A percentile compares a stretch with the other conserved stretches of the same genome.
phyloP scores from a whole-genome alignment of 2,888 invertebrate species.

The Theretra japonica region DNA sequence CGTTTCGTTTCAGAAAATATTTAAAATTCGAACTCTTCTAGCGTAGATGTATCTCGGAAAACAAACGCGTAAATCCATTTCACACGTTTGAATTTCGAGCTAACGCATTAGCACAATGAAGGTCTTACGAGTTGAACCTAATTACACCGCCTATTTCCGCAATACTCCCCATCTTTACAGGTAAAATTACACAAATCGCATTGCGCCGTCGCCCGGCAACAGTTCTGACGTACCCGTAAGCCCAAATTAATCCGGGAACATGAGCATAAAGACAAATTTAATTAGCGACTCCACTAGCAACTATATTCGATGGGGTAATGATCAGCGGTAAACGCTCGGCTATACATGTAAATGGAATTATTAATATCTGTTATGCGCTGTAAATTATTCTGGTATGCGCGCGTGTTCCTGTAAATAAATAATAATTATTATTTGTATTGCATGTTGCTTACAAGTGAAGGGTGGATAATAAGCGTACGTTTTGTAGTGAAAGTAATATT shows the following conservation, averaged over 20 bases:
- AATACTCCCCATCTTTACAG: conserved; percentile 35
- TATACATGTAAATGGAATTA: conserved; percentile 1
- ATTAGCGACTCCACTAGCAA: conserved; percentile 49
- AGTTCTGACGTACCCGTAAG: conserved; percentile 36
- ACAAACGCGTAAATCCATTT: neutral
- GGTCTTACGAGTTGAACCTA: conserved; percentile 19
- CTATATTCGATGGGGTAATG: conserved; percentile 25
- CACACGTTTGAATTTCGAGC: neutral
- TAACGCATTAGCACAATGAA: neutral
- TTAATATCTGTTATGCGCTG: neutral
- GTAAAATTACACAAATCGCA: conserved; percentile 45
- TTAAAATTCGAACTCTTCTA: neutral
- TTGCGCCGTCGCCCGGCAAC: conserved; percentile 46
- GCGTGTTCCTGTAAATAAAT: neutral
- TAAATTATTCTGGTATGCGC: neutral
- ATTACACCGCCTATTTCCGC: conserved; percentile 23
- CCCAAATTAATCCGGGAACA: conserved; percentile 59
- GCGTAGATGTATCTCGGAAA: neutral
- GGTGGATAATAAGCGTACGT: no score
- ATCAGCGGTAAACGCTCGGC: conserved; percentile 16
- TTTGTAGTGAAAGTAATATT: no score
- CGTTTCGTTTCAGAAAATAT: neutral
- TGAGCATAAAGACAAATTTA: conserved; percentile 67
- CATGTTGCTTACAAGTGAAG: neutral
- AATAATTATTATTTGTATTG: neutral